Evolutionary conservation across 2,888 invertebrate species (phyloP).

Genomic region (Aphodius sticticus): DNA sequence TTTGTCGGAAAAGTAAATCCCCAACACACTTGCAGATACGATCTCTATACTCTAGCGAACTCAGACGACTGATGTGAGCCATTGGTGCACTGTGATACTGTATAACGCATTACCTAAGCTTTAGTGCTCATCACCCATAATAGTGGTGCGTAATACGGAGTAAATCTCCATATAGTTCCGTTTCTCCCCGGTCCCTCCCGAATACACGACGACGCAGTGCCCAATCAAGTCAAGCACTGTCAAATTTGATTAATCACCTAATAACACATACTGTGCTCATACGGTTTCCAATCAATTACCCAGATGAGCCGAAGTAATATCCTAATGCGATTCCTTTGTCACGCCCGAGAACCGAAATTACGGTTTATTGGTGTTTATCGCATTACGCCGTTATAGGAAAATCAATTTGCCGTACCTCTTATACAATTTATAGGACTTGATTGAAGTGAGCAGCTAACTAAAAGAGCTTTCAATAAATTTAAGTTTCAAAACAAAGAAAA

Average conservation of each 20-base stretch:
- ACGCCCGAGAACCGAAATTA: conserved; percentile 10
- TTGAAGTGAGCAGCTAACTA: too few species aligned
- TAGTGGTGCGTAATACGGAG: neutral
- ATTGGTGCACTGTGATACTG: too few species aligned
- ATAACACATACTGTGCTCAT: conserved; percentile 15
- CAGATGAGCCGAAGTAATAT: conserved; percentile 19
- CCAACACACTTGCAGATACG: too few species aligned
- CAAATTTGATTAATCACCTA: conserved; percentile 23
- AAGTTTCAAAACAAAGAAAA: too few species aligned
- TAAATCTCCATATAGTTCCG: neutral
- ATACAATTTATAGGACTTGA: too few species aligned
- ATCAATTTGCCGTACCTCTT: neutral
- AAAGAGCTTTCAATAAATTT: too few species aligned
- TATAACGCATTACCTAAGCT: neutral
- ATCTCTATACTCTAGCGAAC: too few species aligned
- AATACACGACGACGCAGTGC: conserved; percentile 9
- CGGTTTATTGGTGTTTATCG: conserved; percentile 11
- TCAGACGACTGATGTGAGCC: too few species aligned
- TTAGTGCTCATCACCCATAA: neutral
- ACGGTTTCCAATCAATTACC: conserved; percentile 22
- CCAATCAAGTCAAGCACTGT: conserved; percentile 17
- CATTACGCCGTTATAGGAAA: conserved; percentile 1
- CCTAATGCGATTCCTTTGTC: conserved; percentile 22
- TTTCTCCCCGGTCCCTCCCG: neutral
- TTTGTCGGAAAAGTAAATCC: too few species aligned